Evolutionary conservation across 2,888 invertebrate species (phyloP).

Genomic region (Podabrus alpinus): DNA sequence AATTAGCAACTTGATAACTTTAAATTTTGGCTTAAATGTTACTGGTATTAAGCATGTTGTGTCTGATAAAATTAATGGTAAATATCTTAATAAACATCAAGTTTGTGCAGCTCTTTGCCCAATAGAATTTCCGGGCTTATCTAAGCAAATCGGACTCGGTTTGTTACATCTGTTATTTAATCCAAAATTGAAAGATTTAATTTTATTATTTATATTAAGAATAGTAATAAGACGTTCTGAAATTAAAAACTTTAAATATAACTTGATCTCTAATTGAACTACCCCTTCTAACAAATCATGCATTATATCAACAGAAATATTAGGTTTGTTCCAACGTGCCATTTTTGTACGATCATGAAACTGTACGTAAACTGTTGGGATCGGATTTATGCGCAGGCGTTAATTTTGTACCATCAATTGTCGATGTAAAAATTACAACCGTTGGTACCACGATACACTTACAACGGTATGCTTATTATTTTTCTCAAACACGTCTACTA

Average conservation of each 20-base stretch:
- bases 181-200: neutral
- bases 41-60: neutral
- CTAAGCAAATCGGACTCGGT: constrained; percentile 7
- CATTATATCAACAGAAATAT: constrained; percentile 29
- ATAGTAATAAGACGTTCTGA: neutral
- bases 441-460: no score
- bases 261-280: constrained; percentile 1
- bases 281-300: constrained; percentile 33
- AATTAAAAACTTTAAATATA: constrained; percentile 14
- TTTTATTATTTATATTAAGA: neutral
- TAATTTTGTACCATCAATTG: no score
- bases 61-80: constrained; percentile 21
- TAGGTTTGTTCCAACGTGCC: no score
- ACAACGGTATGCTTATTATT: no score
- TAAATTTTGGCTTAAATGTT: neutral
- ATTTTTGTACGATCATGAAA: no score
- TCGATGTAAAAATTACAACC: no score
- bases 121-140: constrained; percentile 17
- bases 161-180: neutral
- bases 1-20: constrained; percentile 1
- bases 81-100: constrained; percentile 16
- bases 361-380: no score
- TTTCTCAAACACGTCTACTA: no score
- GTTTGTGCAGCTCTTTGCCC: constrained; percentile 24
- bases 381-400: no score